Base-by-base conservation (phyloP, 2,888 invertebrate species). In the Miltochrista miniata region DNA sequence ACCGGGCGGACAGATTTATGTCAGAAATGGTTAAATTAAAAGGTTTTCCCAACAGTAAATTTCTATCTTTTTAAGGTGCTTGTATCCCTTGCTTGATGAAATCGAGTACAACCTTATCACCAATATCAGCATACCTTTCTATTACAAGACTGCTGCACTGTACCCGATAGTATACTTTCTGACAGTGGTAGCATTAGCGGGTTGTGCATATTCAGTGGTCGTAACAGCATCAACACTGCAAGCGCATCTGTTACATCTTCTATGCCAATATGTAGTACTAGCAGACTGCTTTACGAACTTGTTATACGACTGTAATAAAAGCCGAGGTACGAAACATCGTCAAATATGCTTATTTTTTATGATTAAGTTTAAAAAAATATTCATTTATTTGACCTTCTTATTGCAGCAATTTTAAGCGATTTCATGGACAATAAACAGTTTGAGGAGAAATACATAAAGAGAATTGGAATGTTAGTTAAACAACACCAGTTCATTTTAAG, bases 41-140 rank as follows among this genome's bases (percentile, higher is more conserved):
- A n/a, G n/a, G n/a, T n/a, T n/a, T n/a, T n/a, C n/a, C n/a, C n/a
- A n/a, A n/a, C n/a, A n/a, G n/a, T n/a, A n/a, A n/a, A n/a, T n/a
- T n/a, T 24, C 18, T 24, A 24, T 36, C 2, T 42, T n/a, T 81
- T 79, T 9, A 69, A 89, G 89, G 89, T 79, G 76, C 45, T 61
- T 77, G 11, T 87, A 73, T 34, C 88, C 87, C 2, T 47, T 87
- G 35, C 37, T 87, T n/a, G 90, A 89, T 29, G 87, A 87, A 8
- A 34, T 87, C 3, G 87, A 88, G 0, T 88, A 87, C 67, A 89
- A 90, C 51, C 56, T 89, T 1, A 76, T 82, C 41, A 76, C 84
- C 0, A 70, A 74, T 0, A 58, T 86, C 0, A 71, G 72, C 5
- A 41, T 87, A 0, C 88, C 88, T 0, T 83, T 79, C 49, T 52